Base-by-base conservation (phyloP, 2,113 vertebrate species). In the Grammomys surdaster region DNA sequence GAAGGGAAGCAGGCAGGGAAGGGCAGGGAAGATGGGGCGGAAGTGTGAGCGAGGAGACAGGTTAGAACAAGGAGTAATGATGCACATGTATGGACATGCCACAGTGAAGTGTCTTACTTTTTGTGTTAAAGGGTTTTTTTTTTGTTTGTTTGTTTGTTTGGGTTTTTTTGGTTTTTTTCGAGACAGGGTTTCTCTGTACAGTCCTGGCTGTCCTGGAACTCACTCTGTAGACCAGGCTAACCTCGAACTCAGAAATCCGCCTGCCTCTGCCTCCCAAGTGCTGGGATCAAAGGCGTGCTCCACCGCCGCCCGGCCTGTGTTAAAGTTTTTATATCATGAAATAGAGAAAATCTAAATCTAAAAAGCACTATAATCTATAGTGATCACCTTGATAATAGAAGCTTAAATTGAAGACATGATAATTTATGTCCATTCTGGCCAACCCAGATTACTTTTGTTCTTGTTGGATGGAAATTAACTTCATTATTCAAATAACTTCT, bases 381-480 rank as follows among this genome's bases (percentile, higher is more conserved):
- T 80, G 70, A 84, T 84, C 72, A 87, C 40, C 87, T 90, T 84
- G 60, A 67, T 82, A 78, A 93, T 24, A 87, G 24, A 89, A 77
- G 20, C 63, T 91, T 93, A 92, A 89, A 77, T 63, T 87, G 73
- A 95, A 87, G 73, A 87, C 46, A 65, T 90, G 51, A 86, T 43
- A 89, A n/a, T 58, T 90, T 81, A 89, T 84, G 72, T 88, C n/a
- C 75, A 67, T 89, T 58, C 24, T 69, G 10, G 84, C 85, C 70
- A n/a, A 90, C 51, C 72, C 2, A n/a, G 24, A 20, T 85, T 87
- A 17, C 33, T 73, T 54, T 95, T 86, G 72, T 77, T 95, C 51
- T 73, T 92, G 13, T 77, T 70, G 48, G 54, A 48, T 58, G 58
- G 36, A 80, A 51, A 70, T 54, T 91, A 65, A 58, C 85, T 82